phyloP scores from a whole-genome alignment of 1,140 invertebrate genomes.

The Vollenhovia emeryi region DNA sequence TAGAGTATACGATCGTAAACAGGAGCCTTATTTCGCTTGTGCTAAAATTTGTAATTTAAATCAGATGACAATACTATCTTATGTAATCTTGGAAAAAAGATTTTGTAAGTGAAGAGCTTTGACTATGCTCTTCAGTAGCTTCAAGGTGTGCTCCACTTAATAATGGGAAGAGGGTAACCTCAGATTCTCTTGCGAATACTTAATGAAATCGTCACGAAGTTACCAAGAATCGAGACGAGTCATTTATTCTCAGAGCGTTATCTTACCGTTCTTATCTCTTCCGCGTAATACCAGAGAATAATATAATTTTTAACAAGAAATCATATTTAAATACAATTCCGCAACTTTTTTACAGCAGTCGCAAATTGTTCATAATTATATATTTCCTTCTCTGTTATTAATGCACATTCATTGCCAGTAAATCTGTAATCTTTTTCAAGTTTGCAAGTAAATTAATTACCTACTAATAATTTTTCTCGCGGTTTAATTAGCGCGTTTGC shows the following conservation, averaged over 20 bases:
- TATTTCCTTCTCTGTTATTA: background rate
- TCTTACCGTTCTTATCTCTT: background rate
- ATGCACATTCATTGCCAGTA: background rate
- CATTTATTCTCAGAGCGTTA: slow-evolving; percentile 15
- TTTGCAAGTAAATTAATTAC: background rate
- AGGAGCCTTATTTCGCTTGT: background rate
- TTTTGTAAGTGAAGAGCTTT: slow-evolving; percentile 8
- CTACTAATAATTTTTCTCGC: background rate
- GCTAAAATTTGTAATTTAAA: slow-evolving; percentile 30
- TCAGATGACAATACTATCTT: background rate
- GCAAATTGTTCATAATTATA: background rate
- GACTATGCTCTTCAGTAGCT: background rate
- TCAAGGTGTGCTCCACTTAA: slow-evolving; percentile 29
- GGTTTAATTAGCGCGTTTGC: background rate
- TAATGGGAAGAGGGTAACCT: slow-evolving; percentile 39
- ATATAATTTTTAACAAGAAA: slow-evolving; percentile 17
- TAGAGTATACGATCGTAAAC: slow-evolving; percentile 2
- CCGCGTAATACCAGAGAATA: background rate
- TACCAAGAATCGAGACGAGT: slow-evolving; percentile 19
- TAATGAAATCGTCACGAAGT: slow-evolving; percentile 43
- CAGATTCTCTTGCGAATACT: slow-evolving; percentile 39
- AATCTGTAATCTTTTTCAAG: background rate
- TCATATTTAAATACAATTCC: background rate
- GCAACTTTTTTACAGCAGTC: background rate
- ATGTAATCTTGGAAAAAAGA: slow-evolving; percentile 10